phyloP scores from a whole-genome alignment of 2,888 invertebrate genomes.

The Creontiades dilutus region DNA sequence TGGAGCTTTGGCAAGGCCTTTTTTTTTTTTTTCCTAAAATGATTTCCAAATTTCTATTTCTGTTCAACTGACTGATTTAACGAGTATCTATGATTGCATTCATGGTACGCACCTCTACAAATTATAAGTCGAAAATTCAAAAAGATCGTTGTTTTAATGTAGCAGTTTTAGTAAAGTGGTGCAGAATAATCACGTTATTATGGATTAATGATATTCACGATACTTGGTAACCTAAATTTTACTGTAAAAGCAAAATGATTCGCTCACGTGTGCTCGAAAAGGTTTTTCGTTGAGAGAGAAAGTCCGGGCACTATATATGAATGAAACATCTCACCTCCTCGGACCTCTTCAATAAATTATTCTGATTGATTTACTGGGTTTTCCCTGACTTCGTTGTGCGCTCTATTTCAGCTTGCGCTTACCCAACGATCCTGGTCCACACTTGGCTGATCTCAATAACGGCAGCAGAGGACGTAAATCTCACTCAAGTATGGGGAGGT shows the following conservation, averaged over 20 bases:
- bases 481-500: constrained; percentile 40
- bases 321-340: constrained; percentile 59
- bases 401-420: not conserved
- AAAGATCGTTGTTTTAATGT: too few relatives aligned
- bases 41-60: too few relatives aligned
- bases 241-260: not conserved
- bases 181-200: too few relatives aligned
- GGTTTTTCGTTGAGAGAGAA: constrained; percentile 3
- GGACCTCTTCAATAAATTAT: constrained; percentile 64
- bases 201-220: too few relatives aligned
- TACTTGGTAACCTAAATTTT: too few relatives aligned
- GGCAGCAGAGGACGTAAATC: constrained; percentile 38
- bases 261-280: constrained; percentile 16
- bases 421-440: not conserved
- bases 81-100: too few relatives aligned
- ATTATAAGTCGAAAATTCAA: too few relatives aligned
- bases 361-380: constrained; percentile 63
- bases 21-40: too few relatives aligned
- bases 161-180: too few relatives aligned
- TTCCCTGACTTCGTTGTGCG: not conserved
- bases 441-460: constrained; percentile 14
- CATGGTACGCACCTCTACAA: too few relatives aligned
- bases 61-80: too few relatives aligned
- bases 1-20: too few relatives aligned
- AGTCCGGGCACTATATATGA: constrained; percentile 11